A percentile compares a stretch with the other conserved stretches of the same genome.
Evolutionary conservation across 2,888 invertebrate genomes (phyloP).

Genomic region (Venusia cambrica): DNA sequence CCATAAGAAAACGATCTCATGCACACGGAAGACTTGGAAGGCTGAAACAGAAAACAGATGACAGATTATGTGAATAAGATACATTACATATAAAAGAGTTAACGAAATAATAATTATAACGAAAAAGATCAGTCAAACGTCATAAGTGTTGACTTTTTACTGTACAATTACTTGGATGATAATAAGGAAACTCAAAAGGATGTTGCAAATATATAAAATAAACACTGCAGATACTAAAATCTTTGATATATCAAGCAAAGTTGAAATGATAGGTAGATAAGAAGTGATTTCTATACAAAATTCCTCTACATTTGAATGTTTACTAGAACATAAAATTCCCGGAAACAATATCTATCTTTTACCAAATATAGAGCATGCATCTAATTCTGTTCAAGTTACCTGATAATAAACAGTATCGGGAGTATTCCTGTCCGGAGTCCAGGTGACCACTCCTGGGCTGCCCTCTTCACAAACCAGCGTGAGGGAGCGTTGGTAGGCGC

Average conservation of each 20-base stretch:
- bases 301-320: too few relatives aligned
- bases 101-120: too few relatives aligned
- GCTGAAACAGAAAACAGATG: conserved; percentile 79
- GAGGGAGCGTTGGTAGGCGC: conserved; percentile 92
- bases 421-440: conserved; percentile 92
- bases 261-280: too few relatives aligned
- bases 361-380: conserved; percentile 14
- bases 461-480: conserved; percentile 92
- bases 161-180: neutral
- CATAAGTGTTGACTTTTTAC: conserved; percentile 17
- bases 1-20: conserved; percentile 62
- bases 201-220: neutral
- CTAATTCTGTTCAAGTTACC: conserved; percentile 63
- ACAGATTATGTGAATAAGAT: conserved; percentile 66
- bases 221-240: too few relatives aligned
- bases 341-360: too few relatives aligned
- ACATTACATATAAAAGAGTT: conserved; percentile 20
- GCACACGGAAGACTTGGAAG: conserved; percentile 75
- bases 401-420: conserved; percentile 97
- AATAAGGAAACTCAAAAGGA: neutral
- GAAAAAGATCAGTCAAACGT: conserved; percentile 25
- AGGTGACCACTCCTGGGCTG: conserved; percentile 91
- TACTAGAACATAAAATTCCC: too few relatives aligned
- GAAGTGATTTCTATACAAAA: too few relatives aligned
- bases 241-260: too few relatives aligned